These are phyloP conservation scores for Alaudala cheleensis DNA, from an alignment of 2,113 vertebrate species.

Conservation along the genomic window DNA sequence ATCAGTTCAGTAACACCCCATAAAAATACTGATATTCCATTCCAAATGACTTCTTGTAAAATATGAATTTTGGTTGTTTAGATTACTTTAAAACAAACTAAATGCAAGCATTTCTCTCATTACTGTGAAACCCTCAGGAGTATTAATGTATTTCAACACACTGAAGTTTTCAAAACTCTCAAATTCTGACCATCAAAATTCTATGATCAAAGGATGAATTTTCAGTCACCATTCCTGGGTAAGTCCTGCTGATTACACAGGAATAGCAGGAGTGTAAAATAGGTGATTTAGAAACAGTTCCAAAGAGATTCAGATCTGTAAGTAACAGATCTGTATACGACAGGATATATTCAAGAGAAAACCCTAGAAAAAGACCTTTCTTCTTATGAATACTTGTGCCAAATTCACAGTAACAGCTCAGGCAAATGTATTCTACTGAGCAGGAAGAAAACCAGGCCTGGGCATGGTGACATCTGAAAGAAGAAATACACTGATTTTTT, in stretches of 20 bases:
- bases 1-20: background rate
- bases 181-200: conserved; percentile 28
- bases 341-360: conserved; percentile 4
- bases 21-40: background rate
- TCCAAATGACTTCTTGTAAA: background rate
- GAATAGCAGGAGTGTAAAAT: background rate
- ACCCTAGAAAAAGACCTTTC: background rate
- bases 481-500: conserved; percentile 50
- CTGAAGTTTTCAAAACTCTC: background rate
- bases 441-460: background rate
- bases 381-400: background rate
- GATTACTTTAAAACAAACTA: background rate
- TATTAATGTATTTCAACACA: conserved; percentile 33
- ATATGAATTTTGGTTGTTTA: background rate
- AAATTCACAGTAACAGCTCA: background rate
- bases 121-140: background rate
- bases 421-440: background rate
- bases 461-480: background rate
- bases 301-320: conserved; percentile 37
- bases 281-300: conserved; percentile 34
- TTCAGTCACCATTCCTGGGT: background rate
- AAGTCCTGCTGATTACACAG: background rate
- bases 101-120: conserved; percentile 10
- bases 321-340: conserved; percentile 2
- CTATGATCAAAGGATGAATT: background rate